These are phyloP conservation scores for Chloroclystis v-ata DNA, from an alignment of 2,888 invertebrate species.

Conservation along the genomic window DNA sequence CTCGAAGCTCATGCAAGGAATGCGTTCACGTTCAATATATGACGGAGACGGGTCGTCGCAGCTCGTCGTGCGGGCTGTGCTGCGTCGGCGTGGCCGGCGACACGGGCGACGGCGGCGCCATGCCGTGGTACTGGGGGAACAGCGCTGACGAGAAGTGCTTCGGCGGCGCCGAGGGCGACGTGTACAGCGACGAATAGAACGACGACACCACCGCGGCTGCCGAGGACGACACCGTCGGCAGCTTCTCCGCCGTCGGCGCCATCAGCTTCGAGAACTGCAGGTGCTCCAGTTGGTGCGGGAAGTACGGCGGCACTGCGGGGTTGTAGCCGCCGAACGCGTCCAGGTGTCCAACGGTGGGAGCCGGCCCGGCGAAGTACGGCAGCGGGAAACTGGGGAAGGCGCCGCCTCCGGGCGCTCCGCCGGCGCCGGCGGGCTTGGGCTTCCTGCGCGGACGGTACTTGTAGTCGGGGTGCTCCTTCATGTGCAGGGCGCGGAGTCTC, in stretches of 20 bases:
- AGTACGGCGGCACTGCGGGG: conserved; percentile 84
- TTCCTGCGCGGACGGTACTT: conserved; percentile 92
- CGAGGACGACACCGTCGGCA: conserved; percentile 67
- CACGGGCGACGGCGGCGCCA: conserved; percentile 65
- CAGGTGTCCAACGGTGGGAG: conserved; percentile 75
- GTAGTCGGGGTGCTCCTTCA: conserved; percentile 95
- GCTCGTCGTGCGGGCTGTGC: conserved; percentile 77
- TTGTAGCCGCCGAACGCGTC: conserved; percentile 78
- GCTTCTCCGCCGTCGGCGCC: conserved; percentile 64
- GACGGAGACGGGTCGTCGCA: conserved; percentile 84
- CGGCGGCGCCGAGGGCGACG: conserved; percentile 71
- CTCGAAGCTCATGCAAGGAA: no score
- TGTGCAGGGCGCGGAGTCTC: conserved; percentile 89
- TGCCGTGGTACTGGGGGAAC: conserved; percentile 72
- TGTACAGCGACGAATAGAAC: conserved; percentile 83
- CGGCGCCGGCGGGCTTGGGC: conserved; percentile 82
- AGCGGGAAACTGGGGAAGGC: conserved; percentile 81
- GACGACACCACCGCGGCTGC: conserved; percentile 82
- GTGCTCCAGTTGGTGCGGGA: conserved; percentile 85
- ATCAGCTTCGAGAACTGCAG: conserved; percentile 81
- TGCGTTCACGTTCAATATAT: conserved; percentile 76
- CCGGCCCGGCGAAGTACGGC: conserved; percentile 81
- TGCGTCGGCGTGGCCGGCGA: conserved; percentile 66
- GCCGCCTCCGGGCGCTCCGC: conserved; percentile 66
- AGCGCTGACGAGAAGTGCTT: conserved; percentile 75